Evolutionary conservation across 2,888 invertebrate genomes (phyloP), one percentile per base, ranked within the genome.

Genomic region (Hypomecis atomaria): DNA sequence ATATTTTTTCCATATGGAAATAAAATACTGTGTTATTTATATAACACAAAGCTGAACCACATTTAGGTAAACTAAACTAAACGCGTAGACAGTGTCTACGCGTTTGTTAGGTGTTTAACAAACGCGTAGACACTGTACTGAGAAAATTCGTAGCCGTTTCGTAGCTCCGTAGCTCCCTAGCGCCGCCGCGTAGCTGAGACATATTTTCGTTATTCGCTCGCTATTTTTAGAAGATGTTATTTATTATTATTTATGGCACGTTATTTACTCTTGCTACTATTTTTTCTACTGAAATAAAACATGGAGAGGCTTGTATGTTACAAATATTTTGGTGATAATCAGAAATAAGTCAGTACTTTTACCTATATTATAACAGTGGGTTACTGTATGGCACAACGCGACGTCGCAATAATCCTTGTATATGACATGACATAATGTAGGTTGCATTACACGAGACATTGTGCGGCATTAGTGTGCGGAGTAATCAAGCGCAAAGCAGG

Each of bases 151-250:
- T 75, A 76, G 72, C 62, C 34, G 53, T 38, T 55, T 56, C 75
- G 75, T 74, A 76, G 75, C 65, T 43, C 62, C 75, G 75, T 75
- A 73, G 75, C 65, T 40, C 62, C 75, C 73, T 75, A 73, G 74
- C 69, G 58, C 43, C 69, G 58, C 43, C 54, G 58, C 71, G 75
- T 75, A 71, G 74, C 75, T 61, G 23, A 44, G 10, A 53, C 49
- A 45, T 44, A 49, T 55, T 67, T 23, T 34, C 36, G 10, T 49
- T 54, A 47, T 45, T 56, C 40, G 37, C 37, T 36, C 9, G 38
- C 56, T 38, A 47, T 56, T 56, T 56, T 56, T 47, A 6, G 13
- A 47, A 37, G 45, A 55, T 36, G 36, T 47, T 44, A 40, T 47
- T 37, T 56, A 45, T 55, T 45, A 45, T 45, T 45, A 36, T 13